These are phyloP conservation scores for Turnix velox DNA, from an alignment of 2,113 vertebrate species.

Conservation along the genomic window DNA sequence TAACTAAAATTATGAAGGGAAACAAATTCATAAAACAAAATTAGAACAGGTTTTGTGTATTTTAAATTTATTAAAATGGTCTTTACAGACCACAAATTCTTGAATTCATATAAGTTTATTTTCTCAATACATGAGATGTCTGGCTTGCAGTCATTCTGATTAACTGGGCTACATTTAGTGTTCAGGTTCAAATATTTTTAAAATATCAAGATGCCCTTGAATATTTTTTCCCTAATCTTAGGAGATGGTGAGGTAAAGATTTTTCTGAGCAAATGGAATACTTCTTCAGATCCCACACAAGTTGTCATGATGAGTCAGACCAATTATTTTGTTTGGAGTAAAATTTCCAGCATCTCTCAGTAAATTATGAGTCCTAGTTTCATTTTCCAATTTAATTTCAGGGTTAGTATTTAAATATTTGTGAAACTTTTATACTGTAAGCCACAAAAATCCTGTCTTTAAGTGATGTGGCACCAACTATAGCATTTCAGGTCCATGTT, in stretches of 20 bases:
- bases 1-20: background rate
- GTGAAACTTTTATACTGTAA: background rate
- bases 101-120: background rate
- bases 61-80: background rate
- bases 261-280: background rate
- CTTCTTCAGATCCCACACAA: background rate
- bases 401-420: background rate
- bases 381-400: background rate
- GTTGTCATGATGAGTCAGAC: background rate
- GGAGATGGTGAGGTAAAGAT: background rate
- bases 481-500: background rate
- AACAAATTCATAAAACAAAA: background rate
- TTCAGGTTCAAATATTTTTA: background rate
- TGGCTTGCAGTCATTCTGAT: background rate
- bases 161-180: background rate
- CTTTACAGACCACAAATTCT: background rate
- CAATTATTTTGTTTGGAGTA: background rate
- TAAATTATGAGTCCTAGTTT: background rate
- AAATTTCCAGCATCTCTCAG: background rate
- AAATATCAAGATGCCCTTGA: background rate
- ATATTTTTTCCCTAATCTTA: background rate
- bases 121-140: background rate
- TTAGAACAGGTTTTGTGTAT: background rate
- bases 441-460: background rate
- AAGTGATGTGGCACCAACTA: background rate